Percentiles rank a stretch among this genome's conserved stretches.
These are phyloP conservation scores for Capitulum mitella DNA, from an alignment of 2,888 invertebrate species.

Conservation along the genomic window DNA sequence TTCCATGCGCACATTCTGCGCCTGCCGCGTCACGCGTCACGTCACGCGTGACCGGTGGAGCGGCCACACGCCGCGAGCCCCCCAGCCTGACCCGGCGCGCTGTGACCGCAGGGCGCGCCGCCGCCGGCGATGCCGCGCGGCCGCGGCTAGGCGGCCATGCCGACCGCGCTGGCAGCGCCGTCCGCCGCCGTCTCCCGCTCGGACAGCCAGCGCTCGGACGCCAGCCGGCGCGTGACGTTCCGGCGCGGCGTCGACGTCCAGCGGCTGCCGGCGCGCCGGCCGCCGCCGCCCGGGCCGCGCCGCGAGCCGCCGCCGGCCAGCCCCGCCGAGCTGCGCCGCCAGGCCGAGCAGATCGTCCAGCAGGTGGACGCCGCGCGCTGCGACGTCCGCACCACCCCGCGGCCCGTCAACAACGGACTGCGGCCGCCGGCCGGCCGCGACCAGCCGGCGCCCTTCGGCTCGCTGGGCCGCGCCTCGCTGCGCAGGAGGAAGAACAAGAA, in stretches of 20 bases:
- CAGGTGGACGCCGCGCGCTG: neutral
- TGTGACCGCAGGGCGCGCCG: neutral
- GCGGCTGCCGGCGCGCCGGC: neutral
- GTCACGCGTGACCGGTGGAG: too few species aligned
- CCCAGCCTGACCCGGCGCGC: too few species aligned
- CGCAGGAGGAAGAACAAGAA: neutral
- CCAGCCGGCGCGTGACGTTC: constrained; percentile 1
- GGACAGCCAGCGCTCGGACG: constrained; percentile 7
- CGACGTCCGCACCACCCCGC: neutral
- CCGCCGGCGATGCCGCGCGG: neutral
- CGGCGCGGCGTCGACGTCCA: neutral
- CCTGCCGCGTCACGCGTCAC: too few species aligned
- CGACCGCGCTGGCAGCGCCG: neutral
- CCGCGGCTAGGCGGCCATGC: constrained; percentile 3
- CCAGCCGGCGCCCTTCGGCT: neutral
- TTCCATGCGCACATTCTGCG: too few species aligned
- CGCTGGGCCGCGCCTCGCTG: neutral
- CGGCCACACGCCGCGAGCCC: too few species aligned
- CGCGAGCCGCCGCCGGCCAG: constrained; percentile 14
- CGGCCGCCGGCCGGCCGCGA: too few species aligned
- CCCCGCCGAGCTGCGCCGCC: neutral
- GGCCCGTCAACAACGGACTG: neutral
- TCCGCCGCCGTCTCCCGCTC: neutral
- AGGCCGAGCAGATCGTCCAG: neutral
- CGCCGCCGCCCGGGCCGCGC: neutral